These are phyloP conservation scores for Patiria pectinifera DNA, from an alignment of 53 echinoderm and acorn worm genomes.

Conservation along the genomic window DNA sequence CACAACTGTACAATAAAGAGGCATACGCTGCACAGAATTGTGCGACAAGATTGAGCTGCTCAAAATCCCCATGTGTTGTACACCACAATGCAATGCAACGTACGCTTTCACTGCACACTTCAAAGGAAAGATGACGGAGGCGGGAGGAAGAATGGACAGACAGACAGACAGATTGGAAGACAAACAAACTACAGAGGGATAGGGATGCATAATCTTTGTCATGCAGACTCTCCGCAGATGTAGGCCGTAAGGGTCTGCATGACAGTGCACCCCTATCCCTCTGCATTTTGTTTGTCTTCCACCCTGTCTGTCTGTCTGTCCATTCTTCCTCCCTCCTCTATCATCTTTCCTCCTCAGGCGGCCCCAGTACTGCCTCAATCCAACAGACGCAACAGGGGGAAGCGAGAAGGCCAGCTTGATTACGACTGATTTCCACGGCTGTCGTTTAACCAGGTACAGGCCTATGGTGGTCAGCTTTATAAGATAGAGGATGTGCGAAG, in stretches of 20 bases:
- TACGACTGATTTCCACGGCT: slow-evolving; percentile 30
- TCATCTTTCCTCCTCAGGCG: slow-evolving; percentile 4
- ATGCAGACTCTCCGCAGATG: no score
- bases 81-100: background rate
- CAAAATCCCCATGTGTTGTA: background rate
- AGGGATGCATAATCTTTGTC: no score
- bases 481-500: background rate
- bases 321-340: background rate
- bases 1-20: no score
- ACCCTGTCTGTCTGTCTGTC: background rate
- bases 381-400: background rate
- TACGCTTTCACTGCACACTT: background rate
- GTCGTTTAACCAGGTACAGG: slow-evolving; percentile 27
- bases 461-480: background rate
- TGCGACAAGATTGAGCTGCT: background rate
- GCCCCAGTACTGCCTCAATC: background rate
- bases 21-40: no score
- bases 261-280: background rate
- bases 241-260: background rate
- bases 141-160: no score
- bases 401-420: slow-evolving; percentile 36
- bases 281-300: background rate
- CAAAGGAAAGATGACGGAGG: no score
- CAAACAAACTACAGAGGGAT: no score
- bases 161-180: no score